A percentile compares a stretch with the other conserved stretches of the same genome.
Conservation (phyloP, 1,140 invertebrate species). For the Drosophila punjabiensis region DNA sequence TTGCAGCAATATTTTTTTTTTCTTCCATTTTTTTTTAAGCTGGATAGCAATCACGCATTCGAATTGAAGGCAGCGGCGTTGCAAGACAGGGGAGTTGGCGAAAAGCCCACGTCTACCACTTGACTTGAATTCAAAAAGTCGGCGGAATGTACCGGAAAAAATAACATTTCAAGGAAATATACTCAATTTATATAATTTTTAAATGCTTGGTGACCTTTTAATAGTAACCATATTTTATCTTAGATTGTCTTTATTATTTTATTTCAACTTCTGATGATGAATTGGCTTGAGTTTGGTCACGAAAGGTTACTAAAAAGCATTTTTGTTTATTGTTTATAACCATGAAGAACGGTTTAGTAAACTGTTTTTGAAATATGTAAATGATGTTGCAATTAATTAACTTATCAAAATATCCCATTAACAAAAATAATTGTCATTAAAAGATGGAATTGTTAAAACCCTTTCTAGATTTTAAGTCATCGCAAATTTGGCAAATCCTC, state of each 20-base stretch:
- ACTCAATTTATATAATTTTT: neutral
- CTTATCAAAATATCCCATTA: neutral
- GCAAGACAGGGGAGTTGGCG: constrained; percentile 7
- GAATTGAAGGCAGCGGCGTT: constrained; percentile 35
- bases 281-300: constrained; percentile 17
- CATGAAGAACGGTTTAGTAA: neutral
- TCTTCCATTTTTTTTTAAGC: constrained; percentile 6
- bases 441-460: neutral
- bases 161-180: constrained; percentile 34
- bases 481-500: neutral
- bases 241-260: neutral
- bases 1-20: constrained; percentile 46
- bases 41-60: constrained; percentile 48
- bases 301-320: neutral
- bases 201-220: constrained; percentile 30
- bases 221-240: constrained; percentile 5
- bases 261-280: neutral
- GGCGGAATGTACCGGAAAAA: constrained; percentile 8
- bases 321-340: neutral
- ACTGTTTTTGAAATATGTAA: neutral
- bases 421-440: neutral
- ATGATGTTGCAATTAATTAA: too few species aligned
- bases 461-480: neutral
- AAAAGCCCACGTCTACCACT: constrained; percentile 30
- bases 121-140: constrained; percentile 11